Evolutionary conservation across 2,797 vertebrate genomes (phyloP).

Genomic region (Martes flavigula): DNA sequence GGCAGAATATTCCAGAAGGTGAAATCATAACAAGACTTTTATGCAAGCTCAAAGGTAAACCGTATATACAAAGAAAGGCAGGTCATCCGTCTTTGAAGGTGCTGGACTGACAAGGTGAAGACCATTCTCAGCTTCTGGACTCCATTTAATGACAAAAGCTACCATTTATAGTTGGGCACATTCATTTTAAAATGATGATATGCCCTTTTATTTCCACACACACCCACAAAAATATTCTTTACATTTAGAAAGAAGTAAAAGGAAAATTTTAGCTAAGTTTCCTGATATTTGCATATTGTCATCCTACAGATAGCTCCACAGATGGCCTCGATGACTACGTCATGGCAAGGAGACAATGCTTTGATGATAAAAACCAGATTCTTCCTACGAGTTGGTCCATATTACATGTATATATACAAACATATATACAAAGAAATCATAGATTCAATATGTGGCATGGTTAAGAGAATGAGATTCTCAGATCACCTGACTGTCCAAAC

Average conservation of each 20-base stretch:
- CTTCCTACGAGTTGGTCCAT: background rate
- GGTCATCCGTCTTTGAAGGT: background rate
- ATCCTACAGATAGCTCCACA: constrained; percentile 21
- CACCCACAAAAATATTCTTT: constrained; percentile 42
- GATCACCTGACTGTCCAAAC: background rate
- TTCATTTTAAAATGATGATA: constrained; percentile 35
- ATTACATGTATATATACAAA: background rate
- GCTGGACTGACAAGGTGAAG: background rate
- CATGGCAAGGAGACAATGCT: background rate
- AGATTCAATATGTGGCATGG: background rate
- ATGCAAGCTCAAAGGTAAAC: background rate
- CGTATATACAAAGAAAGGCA: background rate
- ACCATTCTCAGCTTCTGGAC: background rate
- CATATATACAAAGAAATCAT: background rate
- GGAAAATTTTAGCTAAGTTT: background rate
- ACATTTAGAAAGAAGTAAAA: constrained; percentile 17
- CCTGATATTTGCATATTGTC: background rate
- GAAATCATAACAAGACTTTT: background rate
- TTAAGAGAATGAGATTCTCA: background rate
- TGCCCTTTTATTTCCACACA: constrained; percentile 42
- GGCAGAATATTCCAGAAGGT: background rate
- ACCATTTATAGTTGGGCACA: background rate
- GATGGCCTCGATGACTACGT: background rate
- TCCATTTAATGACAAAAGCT: background rate
- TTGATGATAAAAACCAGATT: background rate